Percentiles rank a stretch among this genome's conserved stretches.
phyloP scores from a whole-genome alignment of 2,888 invertebrate genomes.

The Alcis repandata region DNA sequence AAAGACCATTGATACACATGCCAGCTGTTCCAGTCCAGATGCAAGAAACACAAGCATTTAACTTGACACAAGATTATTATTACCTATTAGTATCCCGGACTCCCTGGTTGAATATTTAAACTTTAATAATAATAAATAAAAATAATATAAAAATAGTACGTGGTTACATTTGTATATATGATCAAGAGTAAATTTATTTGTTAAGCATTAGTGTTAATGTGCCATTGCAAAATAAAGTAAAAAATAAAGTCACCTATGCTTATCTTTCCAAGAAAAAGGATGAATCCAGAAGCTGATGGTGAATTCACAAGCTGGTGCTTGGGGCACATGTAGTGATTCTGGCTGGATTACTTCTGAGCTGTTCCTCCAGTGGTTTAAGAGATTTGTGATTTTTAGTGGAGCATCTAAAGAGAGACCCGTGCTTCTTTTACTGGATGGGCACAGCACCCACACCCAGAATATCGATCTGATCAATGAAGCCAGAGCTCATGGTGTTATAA shows the following conservation, averaged over 20 bases:
- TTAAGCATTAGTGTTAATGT: too few relatives aligned
- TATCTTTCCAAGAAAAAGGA: conserved; percentile 1
- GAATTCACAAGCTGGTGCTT: conserved; percentile 1
- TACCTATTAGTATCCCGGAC: too few relatives aligned
- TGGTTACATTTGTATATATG: too few relatives aligned
- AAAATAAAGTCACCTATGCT: background rate
- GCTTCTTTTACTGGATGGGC: background rate
- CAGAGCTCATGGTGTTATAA: conserved; percentile 1
- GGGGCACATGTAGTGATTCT: background rate
- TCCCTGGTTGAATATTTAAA: too few relatives aligned
- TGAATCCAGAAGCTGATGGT: background rate
- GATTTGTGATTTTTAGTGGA: background rate
- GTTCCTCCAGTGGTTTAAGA: background rate
- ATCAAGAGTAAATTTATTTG: too few relatives aligned
- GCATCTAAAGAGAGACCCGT: background rate
- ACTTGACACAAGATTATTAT: too few relatives aligned
- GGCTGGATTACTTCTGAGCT: background rate
- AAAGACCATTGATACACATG: too few relatives aligned
- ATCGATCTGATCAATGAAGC: background rate
- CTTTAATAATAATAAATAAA: too few relatives aligned
- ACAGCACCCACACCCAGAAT: background rate
- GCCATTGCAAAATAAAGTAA: too few relatives aligned
- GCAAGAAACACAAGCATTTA: too few relatives aligned
- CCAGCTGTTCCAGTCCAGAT: too few relatives aligned
- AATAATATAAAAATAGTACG: too few relatives aligned